Base-by-base conservation (phyloP, 2,888 invertebrate genomes). In the Automeris io region DNA sequence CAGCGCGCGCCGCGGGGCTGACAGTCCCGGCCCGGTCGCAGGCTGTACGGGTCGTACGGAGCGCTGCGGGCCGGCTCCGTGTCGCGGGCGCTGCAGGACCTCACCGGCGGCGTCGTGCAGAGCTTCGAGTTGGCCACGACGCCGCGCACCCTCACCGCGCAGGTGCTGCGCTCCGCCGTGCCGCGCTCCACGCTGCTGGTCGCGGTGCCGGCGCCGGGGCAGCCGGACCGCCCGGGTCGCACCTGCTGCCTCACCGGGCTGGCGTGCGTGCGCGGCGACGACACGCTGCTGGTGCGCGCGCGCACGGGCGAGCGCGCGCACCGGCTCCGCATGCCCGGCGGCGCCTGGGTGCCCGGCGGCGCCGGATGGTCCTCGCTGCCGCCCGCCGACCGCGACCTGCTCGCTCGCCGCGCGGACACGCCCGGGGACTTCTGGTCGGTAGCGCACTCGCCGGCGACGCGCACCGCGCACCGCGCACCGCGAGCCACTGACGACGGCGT, bases 21-120 rank as follows among this genome's bases (percentile, higher is more conserved):
- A 8, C 25, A 31, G n/a, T 26, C 2, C 35, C 21, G 35, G 25
- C 33, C 6, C 19, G 11, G 8, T 3, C 6, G 21, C 66, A 91
- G 91, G 72, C 77, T 91, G 61, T 91, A 92, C 74, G 93, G 93
- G 22, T 90, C 90, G 52, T 93, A 93, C 73, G 90, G 90, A 59
- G 88, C 88, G 53, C 75, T 91, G 49, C 86, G 88, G 18, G 89
- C 40, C 41, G 55, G 52, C 45, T 87, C 89, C 45, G 89, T 90
- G 39, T 91, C 92, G 24, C 86, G 92, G 60, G 92, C 92, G 6
- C 88, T 92, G 51, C 91, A 92, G 71, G 92, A 92, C 62, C 80
- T 94, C 46, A 91, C 92, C 3, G 93, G 93, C 33, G 93, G 93
- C 38, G 90, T 93, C 48, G 92, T 93, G 47, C 93, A 93, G 77